phyloP scores from a whole-genome alignment of 2,113 vertebrate genomes.

The Hippocampus guttulatus region DNA sequence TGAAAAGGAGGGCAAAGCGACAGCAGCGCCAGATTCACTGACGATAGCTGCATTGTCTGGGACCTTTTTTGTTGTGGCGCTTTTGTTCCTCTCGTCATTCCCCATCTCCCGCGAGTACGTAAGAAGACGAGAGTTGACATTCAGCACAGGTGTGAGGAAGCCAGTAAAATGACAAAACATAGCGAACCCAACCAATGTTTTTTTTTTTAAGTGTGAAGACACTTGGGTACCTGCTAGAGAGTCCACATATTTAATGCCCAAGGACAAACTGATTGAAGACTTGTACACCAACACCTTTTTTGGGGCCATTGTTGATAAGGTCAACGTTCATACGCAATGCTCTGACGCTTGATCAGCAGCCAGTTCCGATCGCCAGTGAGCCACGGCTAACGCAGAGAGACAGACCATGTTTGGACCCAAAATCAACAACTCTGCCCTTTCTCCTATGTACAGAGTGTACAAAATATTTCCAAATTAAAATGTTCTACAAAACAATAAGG shows the following conservation, averaged over 20 bases:
- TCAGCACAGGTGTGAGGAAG: slow-evolving; percentile 61
- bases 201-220: slow-evolving; percentile 38
- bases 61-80: slow-evolving; percentile 65
- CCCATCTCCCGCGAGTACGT: slow-evolving; percentile 63
- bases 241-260: slow-evolving; percentile 47
- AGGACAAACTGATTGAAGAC: slow-evolving; percentile 48
- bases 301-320: slow-evolving; percentile 1
- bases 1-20: slow-evolving; percentile 49
- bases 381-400: neutral
- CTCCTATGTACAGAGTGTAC: neutral
- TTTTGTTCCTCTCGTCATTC: slow-evolving; percentile 58
- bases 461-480: neutral
- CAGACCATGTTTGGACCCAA: too few species aligned
- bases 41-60: slow-evolving; percentile 65
- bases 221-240: slow-evolving; percentile 42
- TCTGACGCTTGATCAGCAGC: neutral
- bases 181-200: slow-evolving; percentile 50
- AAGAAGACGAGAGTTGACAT: slow-evolving; percentile 68
- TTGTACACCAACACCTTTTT: slow-evolving; percentile 9
- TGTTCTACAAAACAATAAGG: neutral
- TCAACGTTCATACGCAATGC: slow-evolving; percentile 7
- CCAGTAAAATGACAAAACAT: slow-evolving; percentile 55
- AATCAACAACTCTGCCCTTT: slow-evolving; percentile 3
- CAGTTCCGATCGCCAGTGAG: neutral
- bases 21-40: slow-evolving; percentile 43